Conservation (phyloP, 2,888 invertebrate genomes). For the Drosophila mayaguana region DNA sequence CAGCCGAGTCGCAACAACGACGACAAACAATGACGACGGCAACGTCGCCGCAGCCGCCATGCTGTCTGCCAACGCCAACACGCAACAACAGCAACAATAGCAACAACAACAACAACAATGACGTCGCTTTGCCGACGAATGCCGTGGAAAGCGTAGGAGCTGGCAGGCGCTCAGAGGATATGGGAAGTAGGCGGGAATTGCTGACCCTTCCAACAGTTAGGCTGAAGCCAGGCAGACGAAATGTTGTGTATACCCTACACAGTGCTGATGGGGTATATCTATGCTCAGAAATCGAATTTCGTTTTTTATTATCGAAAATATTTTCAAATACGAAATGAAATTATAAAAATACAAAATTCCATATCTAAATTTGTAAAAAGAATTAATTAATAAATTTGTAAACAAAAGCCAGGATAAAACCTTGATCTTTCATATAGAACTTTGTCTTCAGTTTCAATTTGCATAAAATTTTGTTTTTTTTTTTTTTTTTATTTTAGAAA, state of each 20-base stretch:
- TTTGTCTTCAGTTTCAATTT: too few relatives aligned
- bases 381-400: too few relatives aligned
- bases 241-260: slow-evolving; percentile 11
- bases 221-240: slow-evolving; percentile 7
- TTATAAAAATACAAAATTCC: not conserved
- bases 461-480: too few relatives aligned
- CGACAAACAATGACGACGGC: slow-evolving; percentile 55
- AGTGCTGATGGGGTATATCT: not conserved
- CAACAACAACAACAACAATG: slow-evolving; percentile 55
- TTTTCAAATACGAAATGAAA: not conserved
- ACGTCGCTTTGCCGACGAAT: slow-evolving; percentile 57
- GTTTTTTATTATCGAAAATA: not conserved
- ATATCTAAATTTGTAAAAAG: too few relatives aligned
- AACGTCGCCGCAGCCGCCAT: slow-evolving; percentile 59
- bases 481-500: too few relatives aligned
- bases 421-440: too few relatives aligned
- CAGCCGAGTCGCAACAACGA: slow-evolving; percentile 39
- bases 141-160: slow-evolving; percentile 60
- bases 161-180: slow-evolving; percentile 52
- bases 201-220: slow-evolving; percentile 10
- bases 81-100: slow-evolving; percentile 73
- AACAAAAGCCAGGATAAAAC: too few relatives aligned
- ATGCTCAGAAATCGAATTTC: not conserved
- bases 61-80: slow-evolving; percentile 79
- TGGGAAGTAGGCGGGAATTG: slow-evolving; percentile 15